Conservation (phyloP, 2,888 invertebrate genomes). For the Tiliacea aurago region DNA sequence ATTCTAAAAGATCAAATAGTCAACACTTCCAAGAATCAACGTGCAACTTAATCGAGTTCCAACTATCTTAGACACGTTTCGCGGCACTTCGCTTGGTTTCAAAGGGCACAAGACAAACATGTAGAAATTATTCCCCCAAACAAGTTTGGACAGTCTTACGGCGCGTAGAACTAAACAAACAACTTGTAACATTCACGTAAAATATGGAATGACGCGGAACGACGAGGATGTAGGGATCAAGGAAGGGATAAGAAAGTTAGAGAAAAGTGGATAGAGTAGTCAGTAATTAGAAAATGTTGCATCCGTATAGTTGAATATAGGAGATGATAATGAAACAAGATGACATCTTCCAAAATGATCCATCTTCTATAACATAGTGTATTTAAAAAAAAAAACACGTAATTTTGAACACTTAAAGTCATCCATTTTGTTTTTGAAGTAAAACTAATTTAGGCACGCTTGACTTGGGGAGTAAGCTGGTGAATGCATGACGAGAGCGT, state of each 20-base stretch:
- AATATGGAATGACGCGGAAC: conserved; percentile 52
- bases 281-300: neutral
- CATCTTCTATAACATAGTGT: neutral
- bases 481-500: too few species aligned
- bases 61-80: conserved; percentile 35
- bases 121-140: conserved; percentile 53
- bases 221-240: conserved; percentile 21
- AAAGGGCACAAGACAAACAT: conserved; percentile 57
- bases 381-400: neutral
- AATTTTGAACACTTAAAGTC: neutral
- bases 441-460: too few species aligned
- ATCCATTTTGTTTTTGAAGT: neutral
- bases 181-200: conserved; percentile 57
- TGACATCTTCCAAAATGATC: too few species aligned
- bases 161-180: conserved; percentile 36
- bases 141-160: conserved; percentile 56
- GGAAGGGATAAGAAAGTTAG: conserved; percentile 7
- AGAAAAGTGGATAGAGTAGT: neutral
- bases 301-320: too few species aligned
- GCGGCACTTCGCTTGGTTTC: conserved; percentile 29
- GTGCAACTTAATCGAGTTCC: conserved; percentile 4
- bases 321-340: too few species aligned
- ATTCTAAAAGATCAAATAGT: neutral
- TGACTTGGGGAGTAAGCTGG: too few species aligned
- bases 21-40: conserved; percentile 8